Conservation (phyloP, 2,888 invertebrate genomes). For the Bellardia pandia region DNA sequence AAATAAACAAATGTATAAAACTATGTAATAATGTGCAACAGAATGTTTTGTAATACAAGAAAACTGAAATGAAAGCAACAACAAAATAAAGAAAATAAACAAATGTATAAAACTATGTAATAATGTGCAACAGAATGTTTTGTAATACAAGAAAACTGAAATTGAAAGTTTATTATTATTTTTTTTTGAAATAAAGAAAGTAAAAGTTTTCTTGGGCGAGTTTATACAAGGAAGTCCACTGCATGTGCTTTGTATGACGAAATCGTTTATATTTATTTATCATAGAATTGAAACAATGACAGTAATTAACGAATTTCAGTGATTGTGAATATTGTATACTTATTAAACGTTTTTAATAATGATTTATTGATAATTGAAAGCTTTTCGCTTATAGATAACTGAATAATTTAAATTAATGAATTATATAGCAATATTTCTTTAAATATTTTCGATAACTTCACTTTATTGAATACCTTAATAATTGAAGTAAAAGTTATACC, state of each 20-base stretch:
- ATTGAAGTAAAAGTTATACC: too few relatives aligned
- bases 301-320: neutral
- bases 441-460: too few relatives aligned
- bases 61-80: slow-evolving; percentile 62
- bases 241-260: slow-evolving; percentile 12
- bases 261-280: neutral
- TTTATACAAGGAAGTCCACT: slow-evolving; percentile 40
- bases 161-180: slow-evolving; percentile 53
- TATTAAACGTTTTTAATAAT: neutral
- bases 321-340: neutral
- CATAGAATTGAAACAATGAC: slow-evolving; percentile 34
- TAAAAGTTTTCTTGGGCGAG: slow-evolving; percentile 61
- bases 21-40: slow-evolving; percentile 57
- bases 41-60: slow-evolving; percentile 69
- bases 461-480: too few relatives aligned
- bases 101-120: slow-evolving; percentile 44
- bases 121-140: slow-evolving; percentile 67
- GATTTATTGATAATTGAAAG: neutral
- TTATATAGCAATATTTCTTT: too few relatives aligned
- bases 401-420: too few relatives aligned
- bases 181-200: slow-evolving; percentile 37
- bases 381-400: neutral
- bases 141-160: slow-evolving; percentile 65
- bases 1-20: slow-evolving; percentile 28
- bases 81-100: slow-evolving; percentile 7